These are phyloP conservation scores for Indri indri DNA, from an alignment of 2,113 vertebrate genomes.

Conservation along the genomic window DNA sequence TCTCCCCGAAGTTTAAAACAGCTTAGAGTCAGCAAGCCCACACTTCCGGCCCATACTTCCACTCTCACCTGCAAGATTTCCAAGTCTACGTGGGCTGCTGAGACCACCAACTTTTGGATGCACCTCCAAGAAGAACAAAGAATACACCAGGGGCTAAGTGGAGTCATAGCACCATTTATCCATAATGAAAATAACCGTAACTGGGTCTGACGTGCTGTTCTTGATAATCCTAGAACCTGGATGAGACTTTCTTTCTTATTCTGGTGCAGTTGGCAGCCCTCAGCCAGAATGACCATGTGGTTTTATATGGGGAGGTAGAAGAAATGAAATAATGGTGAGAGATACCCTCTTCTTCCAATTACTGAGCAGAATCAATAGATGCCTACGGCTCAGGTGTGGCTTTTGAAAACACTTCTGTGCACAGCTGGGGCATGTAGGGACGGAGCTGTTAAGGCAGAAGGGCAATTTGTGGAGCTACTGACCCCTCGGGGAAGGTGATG, in stretches of 20 bases:
- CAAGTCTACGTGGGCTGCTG: not conserved
- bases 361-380: not conserved
- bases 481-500: not conserved
- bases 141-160: no score
- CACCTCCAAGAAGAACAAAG: not conserved
- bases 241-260: not conserved
- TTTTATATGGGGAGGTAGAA: not conserved
- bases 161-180: not conserved
- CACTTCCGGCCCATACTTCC: no score
- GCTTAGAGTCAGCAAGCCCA: not conserved
- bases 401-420: not conserved
- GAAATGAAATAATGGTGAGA: not conserved
- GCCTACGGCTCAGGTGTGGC: accelerated
- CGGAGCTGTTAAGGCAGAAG: not conserved
- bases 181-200: no score
- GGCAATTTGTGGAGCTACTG: not conserved
- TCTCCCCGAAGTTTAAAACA: not conserved
- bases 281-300: not conserved
- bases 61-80: not conserved
- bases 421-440: no score
- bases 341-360: not conserved
- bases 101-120: not conserved
- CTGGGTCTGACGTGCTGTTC: not conserved
- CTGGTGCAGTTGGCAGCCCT: not conserved
- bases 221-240: not conserved